phyloP scores from a whole-genome alignment of 2,113 vertebrate genomes.

The Setophaga coronata region DNA sequence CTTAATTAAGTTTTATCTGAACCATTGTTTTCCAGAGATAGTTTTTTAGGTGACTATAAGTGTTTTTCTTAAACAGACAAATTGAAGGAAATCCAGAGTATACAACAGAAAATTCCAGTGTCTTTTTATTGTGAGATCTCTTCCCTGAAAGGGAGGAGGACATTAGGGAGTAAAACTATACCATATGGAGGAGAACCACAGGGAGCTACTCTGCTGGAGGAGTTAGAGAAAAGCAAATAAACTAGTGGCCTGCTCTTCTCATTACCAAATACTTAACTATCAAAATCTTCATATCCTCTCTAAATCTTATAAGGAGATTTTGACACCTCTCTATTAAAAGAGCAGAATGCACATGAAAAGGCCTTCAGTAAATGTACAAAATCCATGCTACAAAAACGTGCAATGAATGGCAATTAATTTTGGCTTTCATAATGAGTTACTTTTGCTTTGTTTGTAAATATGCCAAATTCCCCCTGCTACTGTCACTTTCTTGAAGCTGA shows the following conservation, averaged over 20 bases:
- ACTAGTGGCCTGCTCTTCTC: background rate
- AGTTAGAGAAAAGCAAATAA: background rate
- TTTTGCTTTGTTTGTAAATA: background rate
- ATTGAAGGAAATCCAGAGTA: background rate
- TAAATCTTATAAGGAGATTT: background rate
- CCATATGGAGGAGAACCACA: background rate
- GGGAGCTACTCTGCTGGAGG: background rate
- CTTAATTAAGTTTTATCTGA: background rate
- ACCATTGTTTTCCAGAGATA: background rate
- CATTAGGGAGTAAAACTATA: background rate
- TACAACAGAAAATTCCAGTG: background rate
- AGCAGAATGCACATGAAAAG: background rate
- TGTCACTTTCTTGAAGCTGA: background rate
- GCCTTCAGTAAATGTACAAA: background rate
- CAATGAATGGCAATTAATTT: background rate
- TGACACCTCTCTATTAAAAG: background rate
- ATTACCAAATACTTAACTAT: background rate
- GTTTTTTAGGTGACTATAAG: background rate
- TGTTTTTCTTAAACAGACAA: background rate
- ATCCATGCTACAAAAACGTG: background rate
- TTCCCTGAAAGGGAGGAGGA: background rate
- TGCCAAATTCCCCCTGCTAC: background rate
- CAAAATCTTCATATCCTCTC: background rate
- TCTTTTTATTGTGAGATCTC: background rate
- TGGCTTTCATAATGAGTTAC: background rate